A percentile compares a stretch with the other conserved stretches of the same genome.
These are phyloP conservation scores for Plebejus argus DNA, from an alignment of 2,888 invertebrate species.

Conservation along the genomic window DNA sequence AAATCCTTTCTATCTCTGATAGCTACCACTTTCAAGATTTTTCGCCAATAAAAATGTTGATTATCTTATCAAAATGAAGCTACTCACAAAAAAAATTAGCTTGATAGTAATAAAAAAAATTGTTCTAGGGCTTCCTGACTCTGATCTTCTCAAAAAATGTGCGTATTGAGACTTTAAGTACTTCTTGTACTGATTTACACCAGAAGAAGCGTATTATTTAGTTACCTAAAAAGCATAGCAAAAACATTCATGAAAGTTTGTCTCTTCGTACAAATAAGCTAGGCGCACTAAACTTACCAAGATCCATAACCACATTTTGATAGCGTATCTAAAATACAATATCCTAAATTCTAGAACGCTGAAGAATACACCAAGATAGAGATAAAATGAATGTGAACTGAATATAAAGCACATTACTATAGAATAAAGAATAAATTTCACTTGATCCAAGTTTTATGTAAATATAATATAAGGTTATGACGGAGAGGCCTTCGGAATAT, in stretches of 20 bases:
- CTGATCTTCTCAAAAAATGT: no score
- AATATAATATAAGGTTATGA: constrained; percentile 40
- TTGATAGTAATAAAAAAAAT: no score
- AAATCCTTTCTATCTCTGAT: no score
- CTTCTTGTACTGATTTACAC: no score
- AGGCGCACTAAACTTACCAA: background rate
- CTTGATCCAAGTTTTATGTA: constrained; percentile 41
- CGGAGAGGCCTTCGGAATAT: constrained; percentile 32
- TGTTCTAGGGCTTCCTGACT: no score
- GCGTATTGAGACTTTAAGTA: no score
- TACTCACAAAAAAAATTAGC: no score
- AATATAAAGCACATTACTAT: constrained; percentile 42
- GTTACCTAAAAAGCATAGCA: no score
- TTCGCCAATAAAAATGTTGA: no score
- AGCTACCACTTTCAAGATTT: no score
- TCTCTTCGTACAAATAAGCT: background rate
- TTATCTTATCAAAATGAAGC: no score
- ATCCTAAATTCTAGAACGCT: constrained; percentile 37
- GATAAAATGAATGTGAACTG: constrained; percentile 39
- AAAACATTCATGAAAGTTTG: background rate
- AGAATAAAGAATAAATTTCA: constrained; percentile 41
- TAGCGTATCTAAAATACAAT: constrained; percentile 14
- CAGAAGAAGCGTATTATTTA: no score
- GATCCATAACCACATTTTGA: constrained; percentile 9
- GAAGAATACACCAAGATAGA: constrained; percentile 40